Evolutionary conservation across 1,140 invertebrate genomes (phyloP), one percentile per base, ranked within the genome.

Genomic region (Mizuhopecten yessoensis): DNA sequence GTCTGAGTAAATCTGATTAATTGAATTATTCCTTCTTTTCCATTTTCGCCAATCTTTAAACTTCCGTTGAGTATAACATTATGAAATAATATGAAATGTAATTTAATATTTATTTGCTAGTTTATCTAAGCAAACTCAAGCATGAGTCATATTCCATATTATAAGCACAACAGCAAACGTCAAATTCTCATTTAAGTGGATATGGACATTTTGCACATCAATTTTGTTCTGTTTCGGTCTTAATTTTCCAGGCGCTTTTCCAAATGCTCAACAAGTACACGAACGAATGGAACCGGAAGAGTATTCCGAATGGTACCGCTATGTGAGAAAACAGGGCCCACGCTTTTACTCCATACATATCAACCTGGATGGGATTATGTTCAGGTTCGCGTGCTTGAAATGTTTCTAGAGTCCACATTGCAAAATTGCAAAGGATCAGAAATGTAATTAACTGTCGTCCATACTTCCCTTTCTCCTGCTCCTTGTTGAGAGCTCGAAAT

Each of bases 401-500:
- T 7, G 94, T 94, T 39, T 94, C 93, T n/a, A 94, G 90, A 11
- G 92, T 91, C 94, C 94, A 95, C 89, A 95, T 91, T n/a, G 94
- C 93, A 36, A 94, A 90, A 96, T 99, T 99, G 96, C 98, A 98
- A 95, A 99, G 99, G 34, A 99, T 97, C 86, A 99, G 97, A 97
- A 99, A 99, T 87, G 99, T 99, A 36, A 99, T 98, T 49, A 99
- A 98, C 96, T 99, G 98, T 91, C 99, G 97, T 0, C 98, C 99
- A 0, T 99, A 99, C 97, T 99, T 99, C 95, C 98, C 98, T 91
- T 98, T 97, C 94, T 99, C 98, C 94, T 99, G 98, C 96, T 99
- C 98, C 0, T 98, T 98, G 34, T 98, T 97, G 94, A 98, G 98
- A n/a, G 99, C 98, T 87, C 98, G 97, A 93, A 99, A 98, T 34